Evolutionary conservation across 1,140 invertebrate species (phyloP).

Genomic region (Macrocentrus cingulum): DNA sequence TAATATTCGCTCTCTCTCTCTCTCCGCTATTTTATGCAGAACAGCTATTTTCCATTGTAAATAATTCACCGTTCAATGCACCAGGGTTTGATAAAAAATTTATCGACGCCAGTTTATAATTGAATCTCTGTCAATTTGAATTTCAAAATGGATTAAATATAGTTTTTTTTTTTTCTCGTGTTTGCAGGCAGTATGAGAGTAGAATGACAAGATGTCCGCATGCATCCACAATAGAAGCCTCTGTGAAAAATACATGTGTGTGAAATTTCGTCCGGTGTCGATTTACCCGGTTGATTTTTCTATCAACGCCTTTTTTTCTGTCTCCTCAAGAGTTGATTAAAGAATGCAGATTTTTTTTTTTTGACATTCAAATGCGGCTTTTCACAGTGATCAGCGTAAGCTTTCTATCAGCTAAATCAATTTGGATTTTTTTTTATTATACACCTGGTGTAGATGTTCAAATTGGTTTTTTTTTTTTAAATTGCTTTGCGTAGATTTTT

Average conservation of each 20-base stretch:
- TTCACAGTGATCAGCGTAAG: background rate
- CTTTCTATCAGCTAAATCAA: constrained; percentile 8
- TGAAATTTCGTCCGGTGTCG: background rate
- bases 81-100: too few species aligned
- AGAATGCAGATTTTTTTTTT: background rate
- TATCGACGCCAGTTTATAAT: too few species aligned
- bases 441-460: too few species aligned
- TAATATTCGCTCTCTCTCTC: too few species aligned
- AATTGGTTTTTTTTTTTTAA: background rate
- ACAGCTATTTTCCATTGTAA: too few species aligned
- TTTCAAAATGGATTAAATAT: too few species aligned
- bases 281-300: background rate
- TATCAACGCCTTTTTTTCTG: background rate
- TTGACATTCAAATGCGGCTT: background rate
- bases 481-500: background rate
- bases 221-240: background rate
- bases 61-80: too few species aligned
- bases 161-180: too few species aligned
- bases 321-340: background rate
- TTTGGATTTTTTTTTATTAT: constrained; percentile 4
- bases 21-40: too few species aligned
- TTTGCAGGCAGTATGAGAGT: too few species aligned
- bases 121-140: too few species aligned
- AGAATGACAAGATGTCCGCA: background rate
- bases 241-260: too few species aligned